Base-by-base conservation (phyloP, 2,888 invertebrate species). In the Nomada ruficornis region DNA sequence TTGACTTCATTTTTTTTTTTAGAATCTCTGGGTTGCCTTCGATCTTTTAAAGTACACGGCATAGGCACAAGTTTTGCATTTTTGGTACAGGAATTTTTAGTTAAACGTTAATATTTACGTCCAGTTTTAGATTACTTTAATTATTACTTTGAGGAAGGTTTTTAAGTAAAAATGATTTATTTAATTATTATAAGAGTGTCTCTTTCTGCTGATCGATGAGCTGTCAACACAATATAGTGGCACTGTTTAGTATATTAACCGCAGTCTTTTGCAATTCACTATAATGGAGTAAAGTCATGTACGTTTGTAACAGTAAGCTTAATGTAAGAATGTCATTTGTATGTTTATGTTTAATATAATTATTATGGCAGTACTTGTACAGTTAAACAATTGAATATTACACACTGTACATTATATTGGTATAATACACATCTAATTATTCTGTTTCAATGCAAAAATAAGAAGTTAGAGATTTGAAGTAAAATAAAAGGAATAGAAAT, bases 141-240 rank as follows among this genome's bases (percentile, higher is more conserved):
- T 23, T 11, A 18, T 15, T 4, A 13, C 44, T 29, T 69, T 9
- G 20, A 59, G 23, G 67, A 47, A 59, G 23, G 18, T 67, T 11
- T 67, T 36, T 18, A 15, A 4, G 1, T 36, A 7, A 7, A 36
- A 36, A 36, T 36, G 36, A 36, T 36, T 36, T 36, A 36, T 36
- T 7, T 36, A 36, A 36, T 36, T 36, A 36, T 36, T 36, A 36
- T 52, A 42, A 52, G 44, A 52, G 29, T 75, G 68, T 75, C 5
- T 75, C 60, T 50, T 26, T 52, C 68, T 60, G 42, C n/a, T 36
- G 60, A 68, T 60, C 60, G 60, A 75, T 75, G 13, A 23, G 10
- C 23, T 11, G 26, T 44, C n/a, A 15, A 63, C n/a, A 18, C 54
- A 54, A 44, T 55, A 64, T 65, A 57, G 11, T 68, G 1, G 15